These are phyloP conservation scores for Chromoteleia sp. DNA, from an alignment of 2,888 invertebrate species.

Conservation along the genomic window DNA sequence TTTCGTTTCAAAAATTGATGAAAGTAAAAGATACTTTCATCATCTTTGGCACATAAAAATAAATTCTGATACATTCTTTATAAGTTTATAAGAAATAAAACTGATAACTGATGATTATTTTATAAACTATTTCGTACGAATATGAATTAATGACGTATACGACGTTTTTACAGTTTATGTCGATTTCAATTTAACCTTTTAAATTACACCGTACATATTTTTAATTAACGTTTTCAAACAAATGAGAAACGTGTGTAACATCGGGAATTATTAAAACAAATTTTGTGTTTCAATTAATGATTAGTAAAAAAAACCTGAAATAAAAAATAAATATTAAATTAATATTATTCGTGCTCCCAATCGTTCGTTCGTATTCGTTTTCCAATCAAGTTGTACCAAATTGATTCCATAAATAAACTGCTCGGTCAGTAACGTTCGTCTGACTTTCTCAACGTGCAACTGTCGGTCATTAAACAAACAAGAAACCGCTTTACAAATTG, in stretches of 20 bases:
- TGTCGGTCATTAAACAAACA: conserved; percentile 52
- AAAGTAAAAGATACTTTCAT: conserved; percentile 18
- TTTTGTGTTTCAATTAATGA: background rate
- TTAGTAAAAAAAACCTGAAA: background rate
- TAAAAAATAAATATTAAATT: conserved; percentile 9
- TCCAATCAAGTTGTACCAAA: conserved; percentile 35
- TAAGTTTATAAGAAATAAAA: conserved; percentile 6
- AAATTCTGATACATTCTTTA: no score
- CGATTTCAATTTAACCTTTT: no score
- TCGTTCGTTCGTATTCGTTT: conserved; percentile 24
- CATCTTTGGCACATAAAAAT: conserved; percentile 1
- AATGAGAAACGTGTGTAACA: no score
- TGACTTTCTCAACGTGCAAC: conserved; percentile 26
- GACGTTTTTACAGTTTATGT: no score
- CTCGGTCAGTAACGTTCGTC: conserved; percentile 39
- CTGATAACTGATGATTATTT: no score
- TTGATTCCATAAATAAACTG: conserved; percentile 58
- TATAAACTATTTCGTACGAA: no score
- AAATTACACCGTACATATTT: no score
- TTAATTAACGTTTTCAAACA: no score
- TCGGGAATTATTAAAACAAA: no score
- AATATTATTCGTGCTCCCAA: conserved; percentile 17
- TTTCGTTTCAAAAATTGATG: background rate
- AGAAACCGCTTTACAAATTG: conserved; percentile 58
- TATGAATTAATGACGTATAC: no score